Evolutionary conservation across 1,140 invertebrate species (phyloP).

Genomic region (Drosophila ananassae): DNA sequence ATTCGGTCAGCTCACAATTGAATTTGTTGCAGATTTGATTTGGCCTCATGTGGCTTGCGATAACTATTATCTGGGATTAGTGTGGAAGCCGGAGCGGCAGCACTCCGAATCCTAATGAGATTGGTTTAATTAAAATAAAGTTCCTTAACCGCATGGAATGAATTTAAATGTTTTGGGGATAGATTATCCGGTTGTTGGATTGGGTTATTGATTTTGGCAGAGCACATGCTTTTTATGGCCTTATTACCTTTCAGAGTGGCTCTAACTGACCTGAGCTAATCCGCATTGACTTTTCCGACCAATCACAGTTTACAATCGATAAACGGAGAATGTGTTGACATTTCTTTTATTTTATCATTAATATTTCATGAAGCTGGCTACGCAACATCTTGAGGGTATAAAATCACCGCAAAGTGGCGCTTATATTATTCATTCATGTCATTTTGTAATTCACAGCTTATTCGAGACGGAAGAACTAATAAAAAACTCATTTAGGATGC

Average conservation of each 20-base stretch:
- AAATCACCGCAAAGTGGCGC: background rate
- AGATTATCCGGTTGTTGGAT: slow-evolving; percentile 1
- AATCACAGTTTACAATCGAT: background rate
- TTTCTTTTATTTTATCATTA: background rate
- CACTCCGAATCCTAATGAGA: slow-evolving; percentile 20
- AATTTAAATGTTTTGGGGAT: slow-evolving; percentile 17
- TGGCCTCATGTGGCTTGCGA: slow-evolving; percentile 41
- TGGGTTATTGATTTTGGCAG: background rate
- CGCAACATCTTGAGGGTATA: background rate
- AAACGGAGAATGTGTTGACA: background rate
- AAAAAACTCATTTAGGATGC: slow-evolving; percentile 3
- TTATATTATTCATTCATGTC: slow-evolving; percentile 1
- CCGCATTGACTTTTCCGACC: background rate
- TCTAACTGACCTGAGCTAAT: slow-evolving; percentile 14
- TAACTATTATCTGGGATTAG: slow-evolving; percentile 44
- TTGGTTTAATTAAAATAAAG: slow-evolving; percentile 36
- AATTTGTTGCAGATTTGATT: slow-evolving; percentile 58
- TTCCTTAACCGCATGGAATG: slow-evolving; percentile 7
- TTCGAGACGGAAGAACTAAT: background rate
- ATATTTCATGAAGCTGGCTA: background rate
- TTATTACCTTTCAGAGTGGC: background rate
- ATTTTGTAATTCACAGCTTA: background rate
- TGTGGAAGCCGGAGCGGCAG: background rate
- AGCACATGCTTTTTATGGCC: background rate
- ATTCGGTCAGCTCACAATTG: slow-evolving; percentile 44